Percentiles rank a stretch among this genome's conserved stretches.
phyloP scores from a whole-genome alignment of 2,888 invertebrate genomes.

The Polydrusus pterygomalis region DNA sequence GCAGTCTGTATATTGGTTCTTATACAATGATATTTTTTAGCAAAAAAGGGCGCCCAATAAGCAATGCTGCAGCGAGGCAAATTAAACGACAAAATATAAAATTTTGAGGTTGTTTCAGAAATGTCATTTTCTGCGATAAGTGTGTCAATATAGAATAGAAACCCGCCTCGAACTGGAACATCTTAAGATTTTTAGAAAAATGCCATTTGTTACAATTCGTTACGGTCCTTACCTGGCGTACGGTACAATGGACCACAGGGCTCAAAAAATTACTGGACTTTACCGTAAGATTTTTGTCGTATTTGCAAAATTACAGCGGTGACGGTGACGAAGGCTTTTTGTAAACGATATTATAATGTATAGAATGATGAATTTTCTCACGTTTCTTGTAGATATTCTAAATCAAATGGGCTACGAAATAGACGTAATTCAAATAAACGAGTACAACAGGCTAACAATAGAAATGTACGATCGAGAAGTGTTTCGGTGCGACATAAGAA shows the following conservation, averaged over 20 bases:
- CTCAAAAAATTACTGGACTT: conserved; percentile 65
- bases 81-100: background rate
- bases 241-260: conserved; percentile 66
- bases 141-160: background rate
- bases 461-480: conserved; percentile 64
- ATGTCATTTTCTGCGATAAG: background rate
- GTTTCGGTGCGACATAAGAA: conserved; percentile 65
- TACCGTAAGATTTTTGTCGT: conserved; percentile 57
- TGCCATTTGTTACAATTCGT: conserved; percentile 60
- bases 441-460: conserved; percentile 64
- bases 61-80: too few species aligned
- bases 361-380: background rate
- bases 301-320: too few species aligned
- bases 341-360: background rate
- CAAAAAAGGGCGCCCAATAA: too few species aligned
- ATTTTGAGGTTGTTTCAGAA: background rate
- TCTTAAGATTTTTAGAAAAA: conserved; percentile 16
- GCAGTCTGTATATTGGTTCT: too few species aligned
- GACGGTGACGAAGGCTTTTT: background rate
- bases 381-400: conserved; percentile 35
- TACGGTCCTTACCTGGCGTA: conserved; percentile 67
- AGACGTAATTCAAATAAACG: conserved; percentile 63
- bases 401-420: conserved; percentile 60
- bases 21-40: too few species aligned
- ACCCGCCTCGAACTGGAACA: background rate